Evolutionary conservation across 2,797 vertebrate species (phyloP).

Genomic region (Manis crassicaudata): DNA sequence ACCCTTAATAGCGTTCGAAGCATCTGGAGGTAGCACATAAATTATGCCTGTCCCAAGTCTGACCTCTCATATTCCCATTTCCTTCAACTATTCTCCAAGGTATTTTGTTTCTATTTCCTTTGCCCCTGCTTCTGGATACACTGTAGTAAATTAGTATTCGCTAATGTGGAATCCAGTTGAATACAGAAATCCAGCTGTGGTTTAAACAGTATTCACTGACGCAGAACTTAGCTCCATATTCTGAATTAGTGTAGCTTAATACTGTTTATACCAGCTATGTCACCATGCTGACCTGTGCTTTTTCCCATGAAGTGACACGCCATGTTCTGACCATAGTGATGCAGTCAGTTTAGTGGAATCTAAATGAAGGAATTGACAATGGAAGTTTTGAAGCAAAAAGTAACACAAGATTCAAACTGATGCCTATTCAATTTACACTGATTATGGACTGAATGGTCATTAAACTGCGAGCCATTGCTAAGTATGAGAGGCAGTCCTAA

Average conservation of each 20-base stretch:
- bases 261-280: background rate
- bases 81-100: background rate
- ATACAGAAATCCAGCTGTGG: background rate
- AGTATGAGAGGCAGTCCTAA: background rate
- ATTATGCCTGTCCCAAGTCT: background rate
- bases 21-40: background rate
- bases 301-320: background rate
- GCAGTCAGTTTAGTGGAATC: background rate
- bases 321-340: background rate
- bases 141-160: background rate
- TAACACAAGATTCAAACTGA: background rate
- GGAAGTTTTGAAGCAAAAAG: background rate
- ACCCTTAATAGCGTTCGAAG: background rate
- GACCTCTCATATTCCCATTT: background rate
- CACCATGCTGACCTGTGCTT: background rate
- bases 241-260: background rate
- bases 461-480: background rate
- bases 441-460: background rate
- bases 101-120: background rate
- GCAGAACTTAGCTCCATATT: background rate
- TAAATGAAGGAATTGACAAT: background rate
- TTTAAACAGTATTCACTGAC: background rate
- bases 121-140: background rate
- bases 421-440: background rate
- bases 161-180: background rate